Base-by-base conservation (phyloP, 2,113 vertebrate species). In the Lycaon pictus region DNA sequence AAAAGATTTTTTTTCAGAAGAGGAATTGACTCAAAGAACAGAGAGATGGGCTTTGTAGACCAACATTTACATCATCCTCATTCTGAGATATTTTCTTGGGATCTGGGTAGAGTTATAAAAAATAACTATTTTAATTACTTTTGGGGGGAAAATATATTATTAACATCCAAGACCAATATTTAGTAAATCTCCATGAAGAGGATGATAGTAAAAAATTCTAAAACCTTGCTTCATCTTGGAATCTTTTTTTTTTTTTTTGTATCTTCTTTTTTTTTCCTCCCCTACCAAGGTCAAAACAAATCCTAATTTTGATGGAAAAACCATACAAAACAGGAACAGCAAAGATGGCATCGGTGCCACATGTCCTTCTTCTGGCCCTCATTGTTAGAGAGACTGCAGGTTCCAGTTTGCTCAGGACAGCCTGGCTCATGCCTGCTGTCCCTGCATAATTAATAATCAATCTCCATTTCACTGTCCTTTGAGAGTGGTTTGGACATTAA, bases 91-190 rank as follows among this genome's bases (percentile, higher is more conserved):
- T 9, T 56, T 84, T 37, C 53, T 88, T 77, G 20, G 32, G 25
- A 53, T 81, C 29, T 72, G 53, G 63, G 51, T n/a, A 27, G 58
- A 55, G 20, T 58, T 85, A 55, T 8, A 32, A 37, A 51, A 96
- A 95, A 60, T 51, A 85, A 85, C 20, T 67, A 85, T 56, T 65
- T 88, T 81, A 96, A 85, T 95, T 81, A 32, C n/a, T 37, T 22
- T 35, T 90, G n/a, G 0, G 43, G 12, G 67, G 88, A 23, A 35
- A 82, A 74, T 84, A 29, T 17, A 65, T 87, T 72, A 69, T 53
- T 67, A 60, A 76, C 6, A 48, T 72, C 76, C 8, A 67, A 65
- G 87, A 60, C 37, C 43, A 88, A 55, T 17, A 43, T 63, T 79
- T 74, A 80, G 92, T 88, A 58, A 77, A 80, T n/a, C 23, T 74